Base-by-base conservation (phyloP, 2,888 invertebrate genomes). In the Idaea biselata region DNA sequence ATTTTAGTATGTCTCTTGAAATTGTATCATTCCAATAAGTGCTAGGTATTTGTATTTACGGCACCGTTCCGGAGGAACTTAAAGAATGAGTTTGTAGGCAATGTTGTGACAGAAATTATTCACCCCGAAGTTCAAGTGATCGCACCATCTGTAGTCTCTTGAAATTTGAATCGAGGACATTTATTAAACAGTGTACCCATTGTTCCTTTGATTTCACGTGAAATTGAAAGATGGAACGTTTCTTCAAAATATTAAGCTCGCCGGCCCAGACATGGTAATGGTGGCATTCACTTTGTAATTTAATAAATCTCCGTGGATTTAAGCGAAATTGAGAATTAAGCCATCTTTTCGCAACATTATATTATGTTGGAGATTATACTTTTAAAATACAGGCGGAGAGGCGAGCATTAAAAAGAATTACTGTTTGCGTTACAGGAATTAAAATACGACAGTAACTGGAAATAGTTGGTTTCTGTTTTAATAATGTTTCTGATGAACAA, bases 71-170 rank as follows among this genome's bases (percentile, higher is more conserved):
- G 71, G 74, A 72, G 75, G 72, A 75, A 74, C 73, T 71, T 77
- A 77, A 80, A 75, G 73, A 78, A 80, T 78, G 69, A 61, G 78
- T 82, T 80, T 80, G 80, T 80, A 81, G 68, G 67, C 73, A 76
- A 82, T 82, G 78, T 82, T 84, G 78, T 82, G 80, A 80, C 78
- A 79, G 78, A 83, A 82, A 84, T 85, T 84, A 85, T 84, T 85
- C 80, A 80, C 79, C 76, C 77, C 72, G 66, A 72, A 75, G 72
- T 74, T 72, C 69, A 70, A 72, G 76, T 80, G 79, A 84, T 84
- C 78, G 79, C 72, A 74, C 82, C 86, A 86, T 84, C 86, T 86
- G 86, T 79, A 78, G 75, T 80, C 76, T 69, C 75, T 83, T 79
- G 72, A 80, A 80, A 83, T 85, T 85, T 82, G 78, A 84, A 84